Evolutionary conservation across 1,140 invertebrate species (phyloP), one percentile per base, ranked within the genome.

Genomic region (Choristoneura fumiferana): DNA sequence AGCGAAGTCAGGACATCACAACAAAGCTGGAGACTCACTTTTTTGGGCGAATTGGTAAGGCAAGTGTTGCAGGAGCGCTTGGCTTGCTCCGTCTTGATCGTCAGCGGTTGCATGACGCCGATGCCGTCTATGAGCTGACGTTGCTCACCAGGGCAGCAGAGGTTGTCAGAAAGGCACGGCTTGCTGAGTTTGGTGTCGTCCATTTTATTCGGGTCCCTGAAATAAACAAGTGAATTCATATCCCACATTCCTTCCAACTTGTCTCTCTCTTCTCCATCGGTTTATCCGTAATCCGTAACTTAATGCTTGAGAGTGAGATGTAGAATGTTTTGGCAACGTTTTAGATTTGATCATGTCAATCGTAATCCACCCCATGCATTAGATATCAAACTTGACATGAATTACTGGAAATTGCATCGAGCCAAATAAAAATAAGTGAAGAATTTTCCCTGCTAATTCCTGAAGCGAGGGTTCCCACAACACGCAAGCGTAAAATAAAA

Each of bases 61-160:
- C 84, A 89, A 4, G 84, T 86, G 56, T 88, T 89, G 69, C 84
- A 88, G 35, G 80, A 76, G 9, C 86, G 71, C 38, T 84, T 83
- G 6, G 83, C 79, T 45, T 87, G 84, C 59, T 90, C 88, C 2
- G 87, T 89, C 67, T 90, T 90, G 61, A 90, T 88, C 15, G 86
- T 84, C 45, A 89, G 73, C n/a, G 87, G 85, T 58, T 87, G 84
- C 81, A 88, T 83, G 59, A 85, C 62, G 36, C 67, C 60, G 35
- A 84, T 60, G 13, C 72, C 67, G 17, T 86, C 84, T 10, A 81
- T 38, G 39, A 84, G 43, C 45, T 73, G 78, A 8, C 78, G 68
- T 58, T 76, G 78, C 35, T 82, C 83, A 60, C 70, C 65, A 49
- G 82, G 78, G 45, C 85, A 88, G 66, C 85, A 88, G 37, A 86